Conservation (phyloP, 2,888 invertebrate species). For the Metellina segmentata region DNA sequence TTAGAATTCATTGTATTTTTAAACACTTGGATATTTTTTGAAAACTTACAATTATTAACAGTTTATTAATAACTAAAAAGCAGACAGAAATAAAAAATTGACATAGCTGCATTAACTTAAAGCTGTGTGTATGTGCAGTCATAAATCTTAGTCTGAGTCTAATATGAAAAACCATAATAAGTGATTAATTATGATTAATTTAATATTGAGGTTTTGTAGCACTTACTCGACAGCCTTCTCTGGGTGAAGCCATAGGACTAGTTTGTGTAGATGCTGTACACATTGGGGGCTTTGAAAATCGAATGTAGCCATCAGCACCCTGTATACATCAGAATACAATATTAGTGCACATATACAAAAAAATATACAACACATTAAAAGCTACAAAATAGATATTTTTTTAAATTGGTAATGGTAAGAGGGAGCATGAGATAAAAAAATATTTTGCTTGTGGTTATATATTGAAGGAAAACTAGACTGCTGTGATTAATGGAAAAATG, state of each 20-base stretch:
- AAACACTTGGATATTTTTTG: too few relatives aligned
- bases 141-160: too few relatives aligned
- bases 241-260: conserved; percentile 80
- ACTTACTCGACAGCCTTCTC: conserved; percentile 78
- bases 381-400: neutral
- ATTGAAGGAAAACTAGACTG: neutral
- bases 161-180: too few relatives aligned
- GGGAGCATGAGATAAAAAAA: neutral
- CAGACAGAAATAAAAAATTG: too few relatives aligned
- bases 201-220: too few relatives aligned
- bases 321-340: conserved; percentile 10
- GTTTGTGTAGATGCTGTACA: conserved; percentile 79
- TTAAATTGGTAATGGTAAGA: neutral
- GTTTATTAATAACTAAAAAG: too few relatives aligned
- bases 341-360: neutral
- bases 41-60: too few relatives aligned
- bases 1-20: too few relatives aligned
- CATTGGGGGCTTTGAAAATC: conserved; percentile 67
- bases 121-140: too few relatives aligned
- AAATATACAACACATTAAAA: neutral
- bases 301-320: conserved; percentile 72
- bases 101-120: too few relatives aligned
- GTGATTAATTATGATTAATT: too few relatives aligned
- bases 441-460: neutral
- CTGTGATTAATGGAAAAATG: neutral